A percentile compares a stretch with the other conserved stretches of the same genome.
Conservation (phyloP, 2,113 vertebrate species). For the Psilopogon haemacephalus region DNA sequence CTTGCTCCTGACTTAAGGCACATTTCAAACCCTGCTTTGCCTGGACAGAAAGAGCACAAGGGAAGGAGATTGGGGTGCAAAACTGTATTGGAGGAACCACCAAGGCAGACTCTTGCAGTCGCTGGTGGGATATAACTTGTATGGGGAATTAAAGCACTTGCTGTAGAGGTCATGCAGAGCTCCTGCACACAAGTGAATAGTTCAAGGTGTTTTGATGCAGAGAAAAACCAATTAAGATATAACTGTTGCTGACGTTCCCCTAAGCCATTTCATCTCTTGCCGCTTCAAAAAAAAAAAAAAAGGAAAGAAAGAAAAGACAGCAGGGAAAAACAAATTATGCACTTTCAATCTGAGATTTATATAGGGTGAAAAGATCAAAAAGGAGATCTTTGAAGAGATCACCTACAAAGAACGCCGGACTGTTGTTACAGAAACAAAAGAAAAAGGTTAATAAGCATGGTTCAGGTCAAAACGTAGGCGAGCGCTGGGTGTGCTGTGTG, state of each 20-base stretch:
- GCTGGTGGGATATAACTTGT: not conserved
- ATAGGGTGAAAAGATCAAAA: slow-evolving; percentile 60
- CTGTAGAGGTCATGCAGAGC: not conserved
- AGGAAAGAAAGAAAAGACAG: not conserved
- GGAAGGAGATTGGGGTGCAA: not conserved
- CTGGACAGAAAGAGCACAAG: accelerated
- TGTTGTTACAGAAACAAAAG: not conserved
- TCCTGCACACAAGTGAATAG: slow-evolving; percentile 30
- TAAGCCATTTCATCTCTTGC: slow-evolving; percentile 43
- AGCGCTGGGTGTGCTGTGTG: not conserved
- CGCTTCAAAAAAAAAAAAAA: slow-evolving; percentile 49
- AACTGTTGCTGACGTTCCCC: slow-evolving; percentile 49
- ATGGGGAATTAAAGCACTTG: not conserved
- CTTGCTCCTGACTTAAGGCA: not conserved
- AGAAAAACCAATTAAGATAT: slow-evolving; percentile 59
- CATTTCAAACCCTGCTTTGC: not conserved
- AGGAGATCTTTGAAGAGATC: slow-evolving; percentile 24
- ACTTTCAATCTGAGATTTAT: slow-evolving; percentile 57
- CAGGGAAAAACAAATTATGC: slow-evolving; percentile 54
- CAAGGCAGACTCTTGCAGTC: not conserved
- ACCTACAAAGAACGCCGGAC: not conserved
- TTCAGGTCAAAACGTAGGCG: slow-evolving; percentile 6
- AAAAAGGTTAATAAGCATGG: not conserved
- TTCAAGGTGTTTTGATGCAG: slow-evolving; percentile 31
- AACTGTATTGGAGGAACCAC: not conserved